Conservation (phyloP, 2,113 vertebrate genomes). For the Pluvialis apricaria region DNA sequence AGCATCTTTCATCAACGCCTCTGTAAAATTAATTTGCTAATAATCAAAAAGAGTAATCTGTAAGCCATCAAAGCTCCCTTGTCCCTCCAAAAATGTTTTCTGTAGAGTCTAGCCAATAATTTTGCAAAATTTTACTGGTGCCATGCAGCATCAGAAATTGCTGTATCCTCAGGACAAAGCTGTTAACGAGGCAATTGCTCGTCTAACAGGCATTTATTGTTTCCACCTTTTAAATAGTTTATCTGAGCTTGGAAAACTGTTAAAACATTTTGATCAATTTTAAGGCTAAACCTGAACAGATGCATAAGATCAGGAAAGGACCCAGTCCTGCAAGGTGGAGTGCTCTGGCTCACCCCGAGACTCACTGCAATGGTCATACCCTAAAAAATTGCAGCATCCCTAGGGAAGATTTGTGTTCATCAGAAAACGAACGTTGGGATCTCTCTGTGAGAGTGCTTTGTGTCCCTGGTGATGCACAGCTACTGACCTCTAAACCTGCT, state of each 20-base stretch:
- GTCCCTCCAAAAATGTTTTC: neutral
- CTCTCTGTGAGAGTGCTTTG: neutral
- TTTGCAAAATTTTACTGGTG: neutral
- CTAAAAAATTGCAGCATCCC: neutral
- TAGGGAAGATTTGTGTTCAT: neutral
- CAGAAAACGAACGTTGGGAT: neutral
- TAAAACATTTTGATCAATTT: neutral
- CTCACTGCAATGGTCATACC: neutral
- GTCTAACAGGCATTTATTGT: neutral
- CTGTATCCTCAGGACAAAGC: neutral
- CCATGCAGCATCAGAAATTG: neutral
- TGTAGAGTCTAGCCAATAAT: neutral
- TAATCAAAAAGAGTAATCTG: neutral
- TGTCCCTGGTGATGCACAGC: neutral
- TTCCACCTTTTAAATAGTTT: neutral
- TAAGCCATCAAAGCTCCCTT: neutral
- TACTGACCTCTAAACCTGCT: constrained; percentile 53
- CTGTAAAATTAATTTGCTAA: neutral
- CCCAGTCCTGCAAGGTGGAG: neutral
- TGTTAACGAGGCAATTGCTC: neutral
- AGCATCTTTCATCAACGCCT: neutral
- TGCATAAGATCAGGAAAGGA: neutral
- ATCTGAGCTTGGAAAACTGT: neutral
- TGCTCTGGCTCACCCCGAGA: neutral
- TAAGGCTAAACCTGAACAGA: neutral